Percentiles rank a stretch among this genome's conserved stretches.
Conservation (phyloP, 2,797 vertebrate species). For the Syngnathus rostellatus region DNA sequence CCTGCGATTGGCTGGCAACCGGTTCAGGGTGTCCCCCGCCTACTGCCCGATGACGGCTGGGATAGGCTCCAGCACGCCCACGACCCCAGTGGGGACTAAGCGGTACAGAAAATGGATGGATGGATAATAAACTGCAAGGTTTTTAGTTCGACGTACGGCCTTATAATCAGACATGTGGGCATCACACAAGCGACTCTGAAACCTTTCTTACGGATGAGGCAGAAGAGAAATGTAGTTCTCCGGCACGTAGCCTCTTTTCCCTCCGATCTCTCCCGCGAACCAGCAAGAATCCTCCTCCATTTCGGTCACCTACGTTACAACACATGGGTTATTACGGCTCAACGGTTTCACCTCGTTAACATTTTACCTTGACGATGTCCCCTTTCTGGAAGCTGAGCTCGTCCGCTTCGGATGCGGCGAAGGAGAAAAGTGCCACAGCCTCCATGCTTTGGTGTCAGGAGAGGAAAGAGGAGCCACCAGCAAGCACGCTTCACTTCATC, state of each 20-base stretch:
- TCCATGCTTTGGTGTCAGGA: constrained; percentile 67
- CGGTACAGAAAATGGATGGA: no score
- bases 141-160: no score
- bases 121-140: no score
- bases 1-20: no score
- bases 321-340: background rate
- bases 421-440: constrained; percentile 81
- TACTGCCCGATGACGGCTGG: no score
- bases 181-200: background rate
- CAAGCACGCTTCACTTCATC: constrained; percentile 31
- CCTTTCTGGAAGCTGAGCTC: constrained; percentile 83
- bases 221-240: constrained; percentile 86
- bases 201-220: constrained; percentile 76
- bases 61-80: no score
- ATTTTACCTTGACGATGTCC: constrained; percentile 78
- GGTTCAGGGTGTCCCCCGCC: no score
- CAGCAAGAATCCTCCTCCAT: constrained; percentile 89
- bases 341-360: background rate
- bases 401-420: constrained; percentile 72
- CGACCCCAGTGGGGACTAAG: no score
- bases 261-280: constrained; percentile 81
- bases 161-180: background rate
- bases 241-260: constrained; percentile 77
- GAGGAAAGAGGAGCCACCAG: constrained; percentile 1
- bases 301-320: constrained; percentile 76